These are phyloP conservation scores for Scarus forsteni DNA, from an alignment of 2,797 vertebrate genomes.

Conservation along the genomic window DNA sequence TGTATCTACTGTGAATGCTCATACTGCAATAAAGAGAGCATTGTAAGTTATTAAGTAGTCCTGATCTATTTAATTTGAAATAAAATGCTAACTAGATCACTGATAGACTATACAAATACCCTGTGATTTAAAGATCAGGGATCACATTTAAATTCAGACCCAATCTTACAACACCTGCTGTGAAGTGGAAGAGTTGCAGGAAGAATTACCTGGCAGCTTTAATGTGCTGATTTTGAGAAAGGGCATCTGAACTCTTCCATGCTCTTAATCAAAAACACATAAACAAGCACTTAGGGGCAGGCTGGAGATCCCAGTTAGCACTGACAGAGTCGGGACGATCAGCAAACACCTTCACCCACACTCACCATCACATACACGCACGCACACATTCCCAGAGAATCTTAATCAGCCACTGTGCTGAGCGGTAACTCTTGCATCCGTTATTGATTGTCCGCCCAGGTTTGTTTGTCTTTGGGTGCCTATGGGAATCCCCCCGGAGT, in stretches of 20 bases:
- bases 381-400: slow-evolving; percentile 56
- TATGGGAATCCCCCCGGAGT: slow-evolving; percentile 70
- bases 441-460: slow-evolving; percentile 79
- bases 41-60: too few relatives aligned
- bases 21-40: too few relatives aligned
- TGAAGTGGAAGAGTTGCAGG: slow-evolving; percentile 23
- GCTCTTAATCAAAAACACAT: slow-evolving; percentile 72
- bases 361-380: slow-evolving; percentile 28
- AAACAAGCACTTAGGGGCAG: slow-evolving; percentile 61
- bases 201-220: slow-evolving; percentile 57
- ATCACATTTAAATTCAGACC: slow-evolving; percentile 18
- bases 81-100: too few relatives aligned
- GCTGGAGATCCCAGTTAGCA: slow-evolving; percentile 59
- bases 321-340: slow-evolving; percentile 43
- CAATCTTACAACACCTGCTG: background rate
- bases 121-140: too few relatives aligned
- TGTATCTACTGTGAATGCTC: too few relatives aligned
- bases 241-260: slow-evolving; percentile 43
- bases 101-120: too few relatives aligned
- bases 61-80: too few relatives aligned
- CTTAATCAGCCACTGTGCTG: slow-evolving; percentile 73
- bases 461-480: slow-evolving; percentile 82
- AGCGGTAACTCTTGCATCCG: slow-evolving; percentile 77
- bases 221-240: slow-evolving; percentile 39
- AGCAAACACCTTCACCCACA: slow-evolving; percentile 52